Conservation (phyloP, 2,797 vertebrate species). For the Furcifer pardalis region DNA sequence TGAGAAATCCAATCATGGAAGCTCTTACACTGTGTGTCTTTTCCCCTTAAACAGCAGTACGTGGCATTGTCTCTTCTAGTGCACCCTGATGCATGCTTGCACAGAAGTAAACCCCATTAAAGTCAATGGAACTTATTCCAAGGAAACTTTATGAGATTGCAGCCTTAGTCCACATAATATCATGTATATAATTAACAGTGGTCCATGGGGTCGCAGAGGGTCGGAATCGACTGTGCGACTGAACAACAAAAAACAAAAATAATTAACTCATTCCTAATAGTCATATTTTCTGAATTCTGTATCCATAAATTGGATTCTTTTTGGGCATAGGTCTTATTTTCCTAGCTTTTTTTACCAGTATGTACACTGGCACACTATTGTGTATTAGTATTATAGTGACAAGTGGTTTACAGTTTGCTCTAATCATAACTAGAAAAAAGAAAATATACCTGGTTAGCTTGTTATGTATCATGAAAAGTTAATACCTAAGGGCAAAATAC, state of each 20-base stretch:
- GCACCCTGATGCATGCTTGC: neutral
- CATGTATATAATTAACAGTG: neutral
- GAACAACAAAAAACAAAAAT: no score
- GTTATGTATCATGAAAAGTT: conserved; percentile 11
- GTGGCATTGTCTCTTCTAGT: neutral
- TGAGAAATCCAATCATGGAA: neutral
- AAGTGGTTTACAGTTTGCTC: neutral
- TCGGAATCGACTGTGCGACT: no score
- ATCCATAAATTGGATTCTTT: neutral
- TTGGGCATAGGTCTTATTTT: neutral
- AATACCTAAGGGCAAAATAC: conserved; percentile 21
- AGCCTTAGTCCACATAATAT: neutral
- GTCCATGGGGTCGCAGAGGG: no score
- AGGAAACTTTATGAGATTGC: neutral
- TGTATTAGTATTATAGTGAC: no score
- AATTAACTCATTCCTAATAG: neutral
- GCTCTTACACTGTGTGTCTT: neutral
- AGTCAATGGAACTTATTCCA: neutral
- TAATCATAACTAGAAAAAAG: neutral
- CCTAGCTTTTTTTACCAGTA: no score
- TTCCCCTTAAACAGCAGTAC: neutral
- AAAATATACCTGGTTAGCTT: neutral
- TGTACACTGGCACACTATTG: neutral
- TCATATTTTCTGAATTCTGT: neutral
- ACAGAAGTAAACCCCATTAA: neutral